These are phyloP conservation scores for Scaptomyza tumidula DNA, from an alignment of 2,888 invertebrate genomes.

Conservation along the genomic window DNA sequence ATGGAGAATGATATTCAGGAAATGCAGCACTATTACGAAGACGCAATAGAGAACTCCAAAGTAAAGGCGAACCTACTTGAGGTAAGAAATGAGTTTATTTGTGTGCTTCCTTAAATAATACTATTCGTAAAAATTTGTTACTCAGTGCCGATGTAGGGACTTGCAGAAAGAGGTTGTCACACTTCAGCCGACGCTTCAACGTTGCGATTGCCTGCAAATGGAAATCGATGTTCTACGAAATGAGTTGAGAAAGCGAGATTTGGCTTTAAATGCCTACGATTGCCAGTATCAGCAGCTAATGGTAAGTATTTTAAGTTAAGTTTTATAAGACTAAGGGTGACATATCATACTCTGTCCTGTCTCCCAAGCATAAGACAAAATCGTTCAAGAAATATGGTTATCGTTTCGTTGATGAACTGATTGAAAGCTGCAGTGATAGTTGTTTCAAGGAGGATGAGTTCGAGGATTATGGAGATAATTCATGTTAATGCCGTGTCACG, in stretches of 20 bases:
- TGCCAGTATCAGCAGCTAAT: conserved; percentile 69
- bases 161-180: conserved; percentile 62
- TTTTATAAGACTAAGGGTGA: conserved; percentile 1
- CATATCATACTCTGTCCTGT: conserved; percentile 9
- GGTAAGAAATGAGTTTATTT: conserved; percentile 26
- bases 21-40: conserved; percentile 77
- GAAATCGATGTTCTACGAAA: conserved; percentile 72
- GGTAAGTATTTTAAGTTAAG: conserved; percentile 34
- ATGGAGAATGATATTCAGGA: conserved; percentile 71
- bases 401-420: conserved; percentile 60
- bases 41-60: conserved; percentile 57
- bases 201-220: conserved; percentile 58
- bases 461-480: conserved; percentile 51
- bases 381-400: conserved; percentile 64
- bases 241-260: conserved; percentile 71
- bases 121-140: neutral
- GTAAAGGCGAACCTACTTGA: conserved; percentile 64
- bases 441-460: conserved; percentile 35
- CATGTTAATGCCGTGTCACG: conserved; percentile 40
- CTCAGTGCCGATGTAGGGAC: conserved; percentile 60
- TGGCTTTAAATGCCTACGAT: conserved; percentile 73
- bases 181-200: conserved; percentile 57
- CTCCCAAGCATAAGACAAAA: conserved; percentile 53
- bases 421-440: conserved; percentile 60
- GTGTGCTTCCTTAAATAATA: too few species aligned